phyloP scores from a whole-genome alignment of 2,113 vertebrate species.

The Pedionomus torquatus region DNA sequence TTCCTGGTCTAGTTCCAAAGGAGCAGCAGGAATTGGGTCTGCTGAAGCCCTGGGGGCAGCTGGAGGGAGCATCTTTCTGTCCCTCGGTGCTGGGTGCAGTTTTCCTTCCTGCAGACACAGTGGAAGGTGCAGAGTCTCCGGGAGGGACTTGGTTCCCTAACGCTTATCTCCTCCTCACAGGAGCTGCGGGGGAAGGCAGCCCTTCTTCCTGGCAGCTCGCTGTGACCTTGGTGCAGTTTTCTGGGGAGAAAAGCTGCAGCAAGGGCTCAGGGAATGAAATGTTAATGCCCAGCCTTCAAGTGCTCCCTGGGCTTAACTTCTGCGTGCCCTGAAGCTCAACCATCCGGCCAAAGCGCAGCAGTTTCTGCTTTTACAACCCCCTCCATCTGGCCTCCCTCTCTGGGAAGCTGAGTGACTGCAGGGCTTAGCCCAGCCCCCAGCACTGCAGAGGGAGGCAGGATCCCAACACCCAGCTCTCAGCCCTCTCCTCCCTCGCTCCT shows the following conservation, averaged over 20 bases:
- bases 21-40: not conserved
- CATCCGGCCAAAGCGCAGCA: not conserved
- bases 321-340: not conserved
- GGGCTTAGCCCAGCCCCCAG: not conserved
- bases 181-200: not conserved
- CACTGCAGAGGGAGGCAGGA: not conserved
- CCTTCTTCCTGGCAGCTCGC: not conserved
- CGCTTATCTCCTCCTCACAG: accelerated
- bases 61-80: accelerated
- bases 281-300: not conserved
- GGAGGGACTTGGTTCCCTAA: not conserved
- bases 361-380: not conserved
- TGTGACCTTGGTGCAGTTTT: not conserved
- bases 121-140: not conserved
- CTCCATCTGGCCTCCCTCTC: not conserved
- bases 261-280: not conserved
- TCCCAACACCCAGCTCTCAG: not conserved
- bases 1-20: not conserved
- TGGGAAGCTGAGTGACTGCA: not conserved
- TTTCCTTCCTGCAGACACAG: not conserved
- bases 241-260: not conserved
- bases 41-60: not conserved
- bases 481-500: not conserved
- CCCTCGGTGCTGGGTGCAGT: not conserved
- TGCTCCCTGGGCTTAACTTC: not conserved